Evolutionary conservation across 2,113 vertebrate genomes (phyloP).

Genomic region (Anas platyrhynchos): DNA sequence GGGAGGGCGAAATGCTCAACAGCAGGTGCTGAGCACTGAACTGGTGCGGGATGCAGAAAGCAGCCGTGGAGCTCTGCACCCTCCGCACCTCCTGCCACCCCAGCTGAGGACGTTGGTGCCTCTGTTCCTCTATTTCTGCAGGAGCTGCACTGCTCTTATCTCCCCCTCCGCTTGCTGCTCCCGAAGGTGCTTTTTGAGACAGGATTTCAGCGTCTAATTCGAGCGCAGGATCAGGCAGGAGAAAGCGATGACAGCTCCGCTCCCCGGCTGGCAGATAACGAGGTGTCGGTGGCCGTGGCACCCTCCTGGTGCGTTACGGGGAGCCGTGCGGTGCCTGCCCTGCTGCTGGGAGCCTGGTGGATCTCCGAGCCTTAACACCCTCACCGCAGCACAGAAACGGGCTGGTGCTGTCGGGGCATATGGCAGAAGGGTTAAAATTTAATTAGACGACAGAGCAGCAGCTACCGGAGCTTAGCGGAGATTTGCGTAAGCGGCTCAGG

Average conservation of each 20-base stretch:
- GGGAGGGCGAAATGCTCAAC: neutral
- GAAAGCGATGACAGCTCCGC: neutral
- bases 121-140: neutral
- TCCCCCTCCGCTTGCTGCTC: neutral
- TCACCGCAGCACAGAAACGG: fast-evolving
- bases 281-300: neutral
- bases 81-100: fast-evolving
- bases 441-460: constrained; percentile 58
- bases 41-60: fast-evolving
- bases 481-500: constrained; percentile 69
- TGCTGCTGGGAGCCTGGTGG: neutral
- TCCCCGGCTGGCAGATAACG: neutral
- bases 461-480: constrained; percentile 74
- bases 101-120: neutral
- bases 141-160: neutral
- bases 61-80: neutral
- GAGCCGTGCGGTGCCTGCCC: neutral
- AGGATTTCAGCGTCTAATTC: neutral
- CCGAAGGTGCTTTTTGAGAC: neutral
- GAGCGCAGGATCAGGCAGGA: neutral
- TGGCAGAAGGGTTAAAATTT: constrained; percentile 64
- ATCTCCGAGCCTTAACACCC: neutral
- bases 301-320: fast-evolving
- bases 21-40: neutral
- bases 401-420: neutral